Base-by-base conservation (phyloP, 2,113 vertebrate genomes). In the Myxocyprinus asiaticus region DNA sequence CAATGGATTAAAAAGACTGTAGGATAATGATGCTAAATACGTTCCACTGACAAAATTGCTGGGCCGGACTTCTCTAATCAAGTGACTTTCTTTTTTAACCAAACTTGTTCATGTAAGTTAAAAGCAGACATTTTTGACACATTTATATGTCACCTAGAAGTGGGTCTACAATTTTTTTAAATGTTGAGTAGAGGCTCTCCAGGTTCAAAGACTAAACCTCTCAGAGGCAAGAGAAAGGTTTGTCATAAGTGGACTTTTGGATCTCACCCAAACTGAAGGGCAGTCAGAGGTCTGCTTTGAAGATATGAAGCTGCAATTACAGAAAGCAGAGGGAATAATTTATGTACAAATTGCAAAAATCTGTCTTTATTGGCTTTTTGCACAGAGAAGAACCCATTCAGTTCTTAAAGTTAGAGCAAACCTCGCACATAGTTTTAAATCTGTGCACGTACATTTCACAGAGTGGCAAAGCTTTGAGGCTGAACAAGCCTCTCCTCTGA, bases 381-480 rank as follows among this genome's bases (percentile, higher is more conserved):
- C 4, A 61, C 4, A 42, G 17, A 7, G 15, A 15, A 51, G 45
- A 64, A 5, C 3, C 6, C 2, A 4, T 55, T 55, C 51, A 50
- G 55, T 61, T 63, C 1, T 15, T 17, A 62, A 70, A 62, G 17
- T 72, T 14, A 48, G 33, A 48, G 50, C 63, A 66, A 58, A 47
- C 8, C 22, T 75, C 9, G 22, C 22, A 9, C 1, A 3, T 67
- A 51, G 71, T 68, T 75, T 75, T 67, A 67, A 81, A 67, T 66
- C 79, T 50, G 64, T 0, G 45, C 79, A 81, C 79, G 79, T 81
- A 81, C 9, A 14, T 61, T 62, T 75, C 17, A 51, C 70, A 61
- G 63, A 75, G 70, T 75, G 69, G 62, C 63, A 61, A 80, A 67
- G 79, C 79, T 64, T 56, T 59, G 71, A 83, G 72, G 71, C 76